phyloP scores from a whole-genome alignment of 1,140 invertebrate species.

The Eufriesea mexicana region DNA sequence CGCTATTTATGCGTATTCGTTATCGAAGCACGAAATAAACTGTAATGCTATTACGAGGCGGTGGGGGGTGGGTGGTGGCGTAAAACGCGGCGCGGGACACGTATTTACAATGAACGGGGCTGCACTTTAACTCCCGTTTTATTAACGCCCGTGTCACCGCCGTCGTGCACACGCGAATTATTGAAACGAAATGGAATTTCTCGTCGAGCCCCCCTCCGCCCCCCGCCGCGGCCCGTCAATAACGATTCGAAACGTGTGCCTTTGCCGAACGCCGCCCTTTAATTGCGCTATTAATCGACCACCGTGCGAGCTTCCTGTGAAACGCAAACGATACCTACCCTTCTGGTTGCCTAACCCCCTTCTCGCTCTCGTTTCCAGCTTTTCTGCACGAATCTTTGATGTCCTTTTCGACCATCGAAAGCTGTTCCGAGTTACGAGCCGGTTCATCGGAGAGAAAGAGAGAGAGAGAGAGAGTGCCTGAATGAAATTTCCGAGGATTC shows the following conservation, averaged over 20 bases:
- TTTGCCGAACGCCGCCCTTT: constrained; percentile 28
- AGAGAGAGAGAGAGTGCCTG: too few relatives aligned
- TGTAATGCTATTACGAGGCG: constrained; percentile 33
- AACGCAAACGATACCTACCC: neutral
- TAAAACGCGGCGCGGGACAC: constrained; percentile 25
- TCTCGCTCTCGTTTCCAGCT: neutral
- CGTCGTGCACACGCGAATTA: constrained; percentile 33
- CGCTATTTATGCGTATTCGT: constrained; percentile 51
- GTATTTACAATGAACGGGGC: constrained; percentile 39
- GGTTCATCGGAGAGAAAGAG: neutral
- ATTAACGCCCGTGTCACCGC: constrained; percentile 48
- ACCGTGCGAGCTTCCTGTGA: neutral
- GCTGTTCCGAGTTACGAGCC: neutral
- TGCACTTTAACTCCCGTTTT: constrained; percentile 53
- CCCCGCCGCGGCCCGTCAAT: neutral
- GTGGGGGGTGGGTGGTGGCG: neutral
- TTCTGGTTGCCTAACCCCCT: too few relatives aligned
- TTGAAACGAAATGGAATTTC: constrained; percentile 52
- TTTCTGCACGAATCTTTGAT: neutral
- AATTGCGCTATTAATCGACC: constrained; percentile 49
- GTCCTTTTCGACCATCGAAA: neutral
- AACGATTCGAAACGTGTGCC: constrained; percentile 31
- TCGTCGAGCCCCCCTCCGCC: neutral
- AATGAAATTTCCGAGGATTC: neutral
- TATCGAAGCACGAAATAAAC: constrained; percentile 49